Base-by-base conservation (phyloP, 2,888 invertebrate genomes). In the Cerastoderma edule region DNA sequence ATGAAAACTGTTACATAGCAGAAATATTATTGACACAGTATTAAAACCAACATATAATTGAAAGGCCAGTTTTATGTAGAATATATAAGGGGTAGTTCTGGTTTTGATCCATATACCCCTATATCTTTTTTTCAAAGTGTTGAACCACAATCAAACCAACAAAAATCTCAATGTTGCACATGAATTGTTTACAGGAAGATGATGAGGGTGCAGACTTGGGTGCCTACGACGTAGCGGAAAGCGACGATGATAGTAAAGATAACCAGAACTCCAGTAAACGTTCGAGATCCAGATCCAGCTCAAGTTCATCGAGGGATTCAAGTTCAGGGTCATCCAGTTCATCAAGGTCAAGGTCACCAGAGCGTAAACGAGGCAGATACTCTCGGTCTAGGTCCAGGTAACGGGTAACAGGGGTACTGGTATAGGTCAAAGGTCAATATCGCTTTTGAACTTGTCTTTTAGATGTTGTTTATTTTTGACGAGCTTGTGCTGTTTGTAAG, bases 151-250 rank as follows among this genome's bases (percentile, higher is more conserved):
- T n/a, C n/a, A n/a, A n/a, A n/a, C n/a, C n/a, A n/a, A n/a, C n/a
- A n/a, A n/a, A n/a, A n/a, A n/a, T n/a, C n/a, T n/a, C n/a, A n/a
- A n/a, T n/a, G n/a, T n/a, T n/a, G n/a, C n/a, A n/a, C n/a, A n/a
- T n/a, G 22, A n/a, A 19, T n/a, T 50, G 22, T 70, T 48, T 22
- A 33, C 28, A 39, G 19, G 48, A 84, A 64, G 86, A 84, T 64
- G 87, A 87, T 60, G 88, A 84, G 30, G 85, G 95, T 46, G 91
- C 84, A 32, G 96, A 96, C 92, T 93, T 96, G 63, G 95, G 96
- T 30, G 96, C 96, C 91, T 96, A 96, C 91, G 96, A 96, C 90
- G 93, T 96, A 54, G 93, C 91, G 84, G 93, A 91, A 67, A 96
- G 96, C 95, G 96, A 95, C 75, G 95, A 54, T 8, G 22, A 27